Conservation (phyloP, 2,113 vertebrate genomes). For the Haliaeetus leucogaster region DNA sequence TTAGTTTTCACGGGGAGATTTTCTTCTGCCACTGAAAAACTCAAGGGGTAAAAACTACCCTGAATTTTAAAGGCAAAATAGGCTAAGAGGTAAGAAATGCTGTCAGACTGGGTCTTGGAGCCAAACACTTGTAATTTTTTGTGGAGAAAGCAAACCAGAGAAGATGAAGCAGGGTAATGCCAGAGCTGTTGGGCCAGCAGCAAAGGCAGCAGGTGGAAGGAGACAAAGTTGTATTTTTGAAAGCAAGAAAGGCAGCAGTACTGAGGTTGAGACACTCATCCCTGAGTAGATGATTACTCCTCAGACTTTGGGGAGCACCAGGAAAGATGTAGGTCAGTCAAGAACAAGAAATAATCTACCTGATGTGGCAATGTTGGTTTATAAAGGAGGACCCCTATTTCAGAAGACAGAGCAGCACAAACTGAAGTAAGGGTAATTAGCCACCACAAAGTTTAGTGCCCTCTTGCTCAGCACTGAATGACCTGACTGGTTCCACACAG, state of each 20-base stretch:
- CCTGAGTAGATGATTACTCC: background rate
- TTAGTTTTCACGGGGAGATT: background rate
- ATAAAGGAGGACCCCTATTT: background rate
- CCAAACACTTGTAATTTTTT: accelerated
- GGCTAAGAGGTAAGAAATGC: background rate
- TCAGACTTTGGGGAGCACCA: background rate
- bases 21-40: background rate
- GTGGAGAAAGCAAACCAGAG: background rate
- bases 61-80: background rate
- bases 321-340: background rate
- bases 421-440: background rate
- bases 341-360: background rate
- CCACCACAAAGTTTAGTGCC: background rate
- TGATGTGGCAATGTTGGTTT: background rate
- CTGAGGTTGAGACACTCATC: background rate
- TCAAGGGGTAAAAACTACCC: background rate
- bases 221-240: background rate
- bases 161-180: background rate
- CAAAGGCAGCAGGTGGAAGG: background rate
- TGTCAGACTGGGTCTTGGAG: background rate
- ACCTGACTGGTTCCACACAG: background rate
- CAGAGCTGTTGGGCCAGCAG: background rate
- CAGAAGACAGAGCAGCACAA: background rate
- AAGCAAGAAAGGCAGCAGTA: background rate
- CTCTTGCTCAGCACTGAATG: background rate